Evolutionary conservation across 2,888 invertebrate species (phyloP).

Genomic region (Fragum sueziense): DNA sequence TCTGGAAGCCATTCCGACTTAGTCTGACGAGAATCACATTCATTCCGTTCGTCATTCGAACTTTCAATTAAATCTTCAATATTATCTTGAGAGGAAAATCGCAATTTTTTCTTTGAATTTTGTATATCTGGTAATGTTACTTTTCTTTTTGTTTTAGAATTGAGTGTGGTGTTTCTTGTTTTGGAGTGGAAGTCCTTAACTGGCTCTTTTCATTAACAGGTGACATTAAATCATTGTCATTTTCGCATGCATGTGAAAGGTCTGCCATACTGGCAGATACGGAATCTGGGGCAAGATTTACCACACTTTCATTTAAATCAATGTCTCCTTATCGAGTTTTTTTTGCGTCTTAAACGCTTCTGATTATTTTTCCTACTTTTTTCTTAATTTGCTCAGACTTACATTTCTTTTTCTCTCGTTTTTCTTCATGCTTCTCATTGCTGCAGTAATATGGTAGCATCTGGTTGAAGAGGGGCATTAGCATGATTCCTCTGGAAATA

Average conservation of each 20-base stretch:
- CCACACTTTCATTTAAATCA: too few relatives aligned
- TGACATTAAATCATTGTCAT: background rate
- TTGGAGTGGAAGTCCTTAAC: background rate
- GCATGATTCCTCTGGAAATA: constrained; percentile 37
- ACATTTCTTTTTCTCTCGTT: background rate
- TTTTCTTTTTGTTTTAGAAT: background rate
- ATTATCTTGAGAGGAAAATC: background rate
- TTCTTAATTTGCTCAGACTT: background rate
- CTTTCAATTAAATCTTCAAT: background rate
- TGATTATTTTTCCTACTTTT: background rate
- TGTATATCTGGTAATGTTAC: background rate
- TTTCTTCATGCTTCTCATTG: constrained; percentile 17
- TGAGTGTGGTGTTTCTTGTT: background rate
- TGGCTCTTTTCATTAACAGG: background rate
- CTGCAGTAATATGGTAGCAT: constrained; percentile 43
- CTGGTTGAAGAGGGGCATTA: constrained; percentile 12
- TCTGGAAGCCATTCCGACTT: background rate
- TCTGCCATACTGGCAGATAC: too few relatives aligned
- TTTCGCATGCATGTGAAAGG: background rate
- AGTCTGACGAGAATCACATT: background rate
- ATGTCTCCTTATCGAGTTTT: background rate
- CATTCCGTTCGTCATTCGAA: background rate
- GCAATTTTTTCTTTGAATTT: background rate
- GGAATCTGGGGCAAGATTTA: too few relatives aligned
- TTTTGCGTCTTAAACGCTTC: background rate